Base-by-base conservation (phyloP, 2,888 invertebrate genomes). In the Antheraea yamamai region DNA sequence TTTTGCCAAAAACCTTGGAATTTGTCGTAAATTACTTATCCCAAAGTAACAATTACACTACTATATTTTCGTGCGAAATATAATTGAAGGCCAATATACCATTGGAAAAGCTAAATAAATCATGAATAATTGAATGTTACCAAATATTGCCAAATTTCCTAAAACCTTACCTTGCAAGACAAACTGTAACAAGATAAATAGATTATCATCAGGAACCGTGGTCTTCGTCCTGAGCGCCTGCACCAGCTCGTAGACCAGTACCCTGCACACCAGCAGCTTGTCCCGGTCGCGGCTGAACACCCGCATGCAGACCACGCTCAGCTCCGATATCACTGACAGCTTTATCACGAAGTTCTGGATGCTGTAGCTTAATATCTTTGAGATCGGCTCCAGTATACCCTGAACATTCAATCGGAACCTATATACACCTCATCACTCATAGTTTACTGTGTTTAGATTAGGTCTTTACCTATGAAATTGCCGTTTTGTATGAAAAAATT, bases 181-280 rank as follows among this genome's bases (percentile, higher is more conserved):
- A 83, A 98, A 97, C 85, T 97, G 98, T 75, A 99, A 97, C 26
- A 99, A 95, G 88, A 98, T 96, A 66, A 99, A 95, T 77, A 99
- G 96, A 95, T 99, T 99, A 72, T 98, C 97, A 90, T 99, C 99
- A 0, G 99, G 99, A 80, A 99, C 97, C 58, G 97, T 97, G 18
- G 97, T 97, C 95, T 99, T 99, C 89, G 99, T 99, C 89, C 99
- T 98, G 77, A 99, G 95, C 0, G 99, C 99, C 90, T 99, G 99
- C 72, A 99, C 97, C 81, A 99, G 95, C 92, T 99, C 99, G 88
- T 97, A 98, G 70, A 99, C 98, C 75, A 99, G 96, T 84, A 98
- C 98, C 74, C 99, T 96, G 74, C 99, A 98, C 72, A 99, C 95
- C 79, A 98, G 96, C 88, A 98, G 95, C 95, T 99, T 99, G 93